Percentiles rank a stretch among this genome's conserved stretches.
These are phyloP conservation scores for Plebejus melissa DNA, from an alignment of 2,888 invertebrate genomes.

Conservation along the genomic window DNA sequence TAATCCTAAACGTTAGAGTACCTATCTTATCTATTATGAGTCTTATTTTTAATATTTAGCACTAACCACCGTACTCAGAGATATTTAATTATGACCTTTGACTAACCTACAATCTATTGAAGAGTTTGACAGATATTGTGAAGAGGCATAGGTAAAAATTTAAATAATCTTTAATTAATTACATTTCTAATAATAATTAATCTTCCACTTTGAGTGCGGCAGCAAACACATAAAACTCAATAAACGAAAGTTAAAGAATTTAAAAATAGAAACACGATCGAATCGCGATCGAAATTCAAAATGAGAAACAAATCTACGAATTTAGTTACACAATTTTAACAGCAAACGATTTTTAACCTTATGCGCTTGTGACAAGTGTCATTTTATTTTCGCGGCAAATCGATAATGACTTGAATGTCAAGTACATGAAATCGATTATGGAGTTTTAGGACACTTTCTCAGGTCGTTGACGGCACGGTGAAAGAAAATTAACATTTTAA, in stretches of 20 bases:
- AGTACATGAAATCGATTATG: conserved; percentile 71
- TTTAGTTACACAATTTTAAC: conserved; percentile 6
- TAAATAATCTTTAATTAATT: no score
- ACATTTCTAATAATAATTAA: no score
- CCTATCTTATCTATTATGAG: not conserved
- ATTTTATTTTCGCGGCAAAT: conserved; percentile 39
- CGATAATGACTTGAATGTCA: conserved; percentile 61
- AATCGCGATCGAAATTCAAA: conserved; percentile 58
- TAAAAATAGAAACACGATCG: conserved; percentile 53
- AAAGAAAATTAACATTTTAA: conserved; percentile 53
- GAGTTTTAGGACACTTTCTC: conserved; percentile 65
- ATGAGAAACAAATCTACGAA: conserved; percentile 49
- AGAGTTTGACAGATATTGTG: no score
- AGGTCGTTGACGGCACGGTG: conserved; percentile 49
- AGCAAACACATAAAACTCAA: conserved; percentile 20
- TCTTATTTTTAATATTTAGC: not conserved
- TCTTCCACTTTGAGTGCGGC: no score
- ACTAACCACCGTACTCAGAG: no score
- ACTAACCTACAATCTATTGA: no score
- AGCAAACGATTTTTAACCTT: conserved; percentile 41
- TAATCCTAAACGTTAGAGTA: not conserved
- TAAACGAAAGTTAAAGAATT: conserved; percentile 46
- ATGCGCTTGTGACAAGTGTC: conserved; percentile 37
- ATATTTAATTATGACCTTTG: no score
- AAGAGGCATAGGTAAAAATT: no score